Conservation (phyloP, 2,797 vertebrate species). For the Paramormyrops hopkinsi region DNA sequence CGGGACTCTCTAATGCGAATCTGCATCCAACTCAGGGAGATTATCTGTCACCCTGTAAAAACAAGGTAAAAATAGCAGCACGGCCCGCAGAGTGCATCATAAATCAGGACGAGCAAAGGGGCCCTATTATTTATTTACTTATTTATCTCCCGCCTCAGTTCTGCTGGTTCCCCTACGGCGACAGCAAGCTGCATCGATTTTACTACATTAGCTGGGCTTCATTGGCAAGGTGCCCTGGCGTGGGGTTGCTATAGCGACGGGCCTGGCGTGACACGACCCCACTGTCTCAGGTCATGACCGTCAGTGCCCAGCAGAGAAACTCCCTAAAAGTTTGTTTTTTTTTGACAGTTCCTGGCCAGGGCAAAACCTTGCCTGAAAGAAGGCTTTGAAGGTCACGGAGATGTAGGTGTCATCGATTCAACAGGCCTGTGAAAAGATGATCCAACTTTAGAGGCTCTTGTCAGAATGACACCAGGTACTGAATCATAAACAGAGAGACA, state of each 20-base stretch:
- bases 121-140: background rate
- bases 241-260: background rate
- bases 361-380: background rate
- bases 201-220: background rate
- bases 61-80: constrained; percentile 10
- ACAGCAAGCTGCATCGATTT: background rate
- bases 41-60: constrained; percentile 3
- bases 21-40: background rate
- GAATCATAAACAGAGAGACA: background rate
- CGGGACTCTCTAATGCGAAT: background rate
- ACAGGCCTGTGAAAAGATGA: background rate
- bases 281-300: background rate
- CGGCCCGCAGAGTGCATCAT: background rate
- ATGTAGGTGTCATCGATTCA: background rate
- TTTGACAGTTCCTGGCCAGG: background rate
- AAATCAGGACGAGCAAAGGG: background rate
- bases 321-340: background rate
- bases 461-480: background rate
- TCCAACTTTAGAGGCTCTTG: background rate
- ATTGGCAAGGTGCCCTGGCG: background rate
- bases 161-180: background rate
- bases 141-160: background rate
- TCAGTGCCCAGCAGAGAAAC: background rate
- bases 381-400: background rate
- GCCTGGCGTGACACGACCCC: background rate